Evolutionary conservation across 1,140 invertebrate genomes (phyloP), one percentile per base, ranked within the genome.

Genomic region (Temnothorax nylanderi): DNA sequence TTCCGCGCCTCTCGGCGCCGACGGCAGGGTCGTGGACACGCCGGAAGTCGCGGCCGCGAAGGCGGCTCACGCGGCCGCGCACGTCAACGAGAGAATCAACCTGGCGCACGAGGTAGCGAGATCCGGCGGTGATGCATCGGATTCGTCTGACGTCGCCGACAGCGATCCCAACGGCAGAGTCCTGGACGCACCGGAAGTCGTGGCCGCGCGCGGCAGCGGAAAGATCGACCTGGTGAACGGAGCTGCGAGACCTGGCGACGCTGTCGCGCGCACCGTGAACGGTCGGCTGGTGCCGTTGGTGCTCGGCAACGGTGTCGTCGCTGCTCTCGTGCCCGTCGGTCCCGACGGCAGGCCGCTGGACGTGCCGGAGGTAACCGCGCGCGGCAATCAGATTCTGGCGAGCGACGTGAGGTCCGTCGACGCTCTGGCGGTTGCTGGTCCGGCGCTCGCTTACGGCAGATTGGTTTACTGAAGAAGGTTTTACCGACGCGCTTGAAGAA

Each of bases 1-100:
- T 1, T 56, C 65, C 10, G 71, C 89, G 8, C 76, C 82, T 2
- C 47, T 86, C 67, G 2, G 77, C 54, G 71, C 93, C 62, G 93
- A 95, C 58, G 92, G 92, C 8, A 89, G 92, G 18, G 89, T 93
- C 16, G 87, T 92, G 0, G 93, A 94, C 78, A 94, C 93, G 2
- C 88, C 91, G 41, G 94, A 95, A 89, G 95, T 94, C 11, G 95
- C 96, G 56, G 94, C 94, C 3, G 96, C 96, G 32, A 96, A 96
- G 87, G 95, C 95, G 0, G 95, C 95, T 56, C 96, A 97, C 87
- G 96, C 95, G 87, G 95, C 95, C 3, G 96, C 96, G 7, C 95
- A 96, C 60, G 94, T 95, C 82, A 95, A 96, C 88, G 96, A 96
- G 74, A 93, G 93, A n/a, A 86, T 92, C 87, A 96, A 80, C 91